A percentile compares a stretch with the other conserved stretches of the same genome.
These are phyloP conservation scores for Criorhina ranunculi DNA, from an alignment of 2,888 invertebrate genomes.

Conservation along the genomic window DNA sequence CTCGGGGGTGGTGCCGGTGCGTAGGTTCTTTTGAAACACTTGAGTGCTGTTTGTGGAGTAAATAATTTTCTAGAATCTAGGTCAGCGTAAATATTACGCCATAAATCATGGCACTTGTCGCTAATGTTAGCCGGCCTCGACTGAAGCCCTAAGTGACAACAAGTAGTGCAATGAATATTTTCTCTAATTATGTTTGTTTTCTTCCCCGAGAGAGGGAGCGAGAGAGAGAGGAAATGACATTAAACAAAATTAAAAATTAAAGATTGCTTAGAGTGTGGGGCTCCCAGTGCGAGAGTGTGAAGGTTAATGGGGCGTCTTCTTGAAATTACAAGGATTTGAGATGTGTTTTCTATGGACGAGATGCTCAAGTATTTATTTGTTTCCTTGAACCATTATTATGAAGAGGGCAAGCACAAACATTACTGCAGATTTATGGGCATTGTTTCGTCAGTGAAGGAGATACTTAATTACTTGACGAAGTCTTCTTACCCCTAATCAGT, in stretches of 20 bases:
- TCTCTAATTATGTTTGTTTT: constrained; percentile 21
- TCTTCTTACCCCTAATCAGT: too few relatives aligned
- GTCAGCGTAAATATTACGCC: constrained; percentile 37
- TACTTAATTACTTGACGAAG: too few relatives aligned
- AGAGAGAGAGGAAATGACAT: constrained; percentile 16
- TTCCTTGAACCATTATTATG: neutral
- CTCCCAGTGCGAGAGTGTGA: constrained; percentile 5
- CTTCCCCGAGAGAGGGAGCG: neutral
- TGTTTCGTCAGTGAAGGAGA: too few relatives aligned
- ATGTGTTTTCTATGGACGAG: neutral
- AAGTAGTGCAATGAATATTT: constrained; percentile 34
- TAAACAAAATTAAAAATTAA: constrained; percentile 34
- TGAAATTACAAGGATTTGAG: neutral
- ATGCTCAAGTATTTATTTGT: neutral
- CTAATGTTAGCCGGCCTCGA: constrained; percentile 1
- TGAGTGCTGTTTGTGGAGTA: constrained; percentile 37
- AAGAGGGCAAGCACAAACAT: too few relatives aligned
- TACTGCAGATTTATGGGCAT: too few relatives aligned
- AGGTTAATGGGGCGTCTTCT: constrained; percentile 31
- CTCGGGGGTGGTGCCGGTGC: constrained; percentile 1
- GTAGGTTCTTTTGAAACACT: constrained; percentile 20
- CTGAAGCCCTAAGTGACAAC: constrained; percentile 15
- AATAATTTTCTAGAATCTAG: constrained; percentile 52
- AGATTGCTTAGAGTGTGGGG: constrained; percentile 1
- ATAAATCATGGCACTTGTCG: constrained; percentile 23